Evolutionary conservation across 2,888 invertebrate genomes (phyloP), one percentile per base, ranked within the genome.

Genomic region (Tubulanus polymorphus): DNA sequence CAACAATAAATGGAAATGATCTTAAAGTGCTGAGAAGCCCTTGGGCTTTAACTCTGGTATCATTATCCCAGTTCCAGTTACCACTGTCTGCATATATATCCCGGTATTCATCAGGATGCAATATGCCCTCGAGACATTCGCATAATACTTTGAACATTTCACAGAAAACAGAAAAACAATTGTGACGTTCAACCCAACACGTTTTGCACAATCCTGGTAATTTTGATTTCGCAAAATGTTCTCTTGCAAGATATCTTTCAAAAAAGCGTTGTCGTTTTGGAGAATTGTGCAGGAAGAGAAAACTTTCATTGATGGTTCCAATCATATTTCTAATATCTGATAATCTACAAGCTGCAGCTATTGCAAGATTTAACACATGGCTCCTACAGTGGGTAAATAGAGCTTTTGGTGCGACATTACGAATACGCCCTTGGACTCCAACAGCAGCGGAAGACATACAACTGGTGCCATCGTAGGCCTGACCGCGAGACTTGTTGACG

Each of bases 311-410:
- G 8, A 62, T 55, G 15, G 54, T 56, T 25, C 56, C 56, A 26
- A 59, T 29, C 54, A 56, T 48, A 28, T 56, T 61, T 50, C 63
- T 48, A 8, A 59, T 53, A 6, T 30, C 45, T 32, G 49, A 51
- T 26, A 57, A 51, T 32, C 52, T 56, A 23, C 56, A 64, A 10
- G 60, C 53, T 27, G 56, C 52, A 10, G 50, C 49, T 10, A 63
- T 48, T 6, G 51, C 45, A 10, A 63, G 27, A 41, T 56, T 63
- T 5, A 63, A 37, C 29, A 56, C 30, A 46, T 61, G 60, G n/a
- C 52, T 55, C 15, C 53, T 51, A 47, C 63, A 63, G 28, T 64
- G 64, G 1, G 59, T 51, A 45, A 62, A 61, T 0, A 57, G 23
- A 8, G 63, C 55, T n/a, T n/a, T 10, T n/a, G 35, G 58, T 49